phyloP scores from a whole-genome alignment of 2,113 vertebrate genomes.

The Pluvialis apricaria region DNA sequence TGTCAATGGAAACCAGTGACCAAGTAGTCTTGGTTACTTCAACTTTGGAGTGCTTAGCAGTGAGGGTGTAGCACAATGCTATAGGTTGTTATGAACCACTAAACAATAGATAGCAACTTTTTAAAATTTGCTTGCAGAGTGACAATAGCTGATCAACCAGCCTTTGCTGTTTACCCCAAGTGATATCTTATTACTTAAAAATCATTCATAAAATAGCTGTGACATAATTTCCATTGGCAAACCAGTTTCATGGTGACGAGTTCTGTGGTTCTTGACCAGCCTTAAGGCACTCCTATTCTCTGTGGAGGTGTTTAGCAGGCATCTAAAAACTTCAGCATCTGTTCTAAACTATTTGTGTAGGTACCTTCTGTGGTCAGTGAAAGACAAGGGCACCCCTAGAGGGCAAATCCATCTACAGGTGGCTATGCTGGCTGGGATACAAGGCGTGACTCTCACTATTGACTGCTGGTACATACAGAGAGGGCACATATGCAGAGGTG shows the following conservation, averaged over 20 bases:
- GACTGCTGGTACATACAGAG: neutral
- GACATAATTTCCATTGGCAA: neutral
- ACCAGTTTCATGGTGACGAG: neutral
- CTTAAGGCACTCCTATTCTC: neutral
- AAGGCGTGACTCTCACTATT: rapidly evolving
- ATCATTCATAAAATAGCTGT: neutral
- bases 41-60: neutral
- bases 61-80: neutral
- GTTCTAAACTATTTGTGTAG: neutral
- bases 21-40: neutral
- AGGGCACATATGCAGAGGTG: neutral
- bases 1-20: neutral
- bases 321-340: neutral
- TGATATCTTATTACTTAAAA: neutral
- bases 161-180: neutral
- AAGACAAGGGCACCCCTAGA: neutral
- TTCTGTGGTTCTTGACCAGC: neutral
- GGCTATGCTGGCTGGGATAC: neutral
- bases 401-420: neutral
- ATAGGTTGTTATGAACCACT: neutral
- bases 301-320: neutral
- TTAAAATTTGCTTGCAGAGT: neutral
- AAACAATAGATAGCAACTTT: neutral
- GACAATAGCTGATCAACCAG: neutral
- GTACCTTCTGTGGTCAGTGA: neutral